Percentiles rank a stretch among this genome's conserved stretches.
Conservation (phyloP, 2,797 vertebrate species). For the Eleutherodactylus coqui region DNA sequence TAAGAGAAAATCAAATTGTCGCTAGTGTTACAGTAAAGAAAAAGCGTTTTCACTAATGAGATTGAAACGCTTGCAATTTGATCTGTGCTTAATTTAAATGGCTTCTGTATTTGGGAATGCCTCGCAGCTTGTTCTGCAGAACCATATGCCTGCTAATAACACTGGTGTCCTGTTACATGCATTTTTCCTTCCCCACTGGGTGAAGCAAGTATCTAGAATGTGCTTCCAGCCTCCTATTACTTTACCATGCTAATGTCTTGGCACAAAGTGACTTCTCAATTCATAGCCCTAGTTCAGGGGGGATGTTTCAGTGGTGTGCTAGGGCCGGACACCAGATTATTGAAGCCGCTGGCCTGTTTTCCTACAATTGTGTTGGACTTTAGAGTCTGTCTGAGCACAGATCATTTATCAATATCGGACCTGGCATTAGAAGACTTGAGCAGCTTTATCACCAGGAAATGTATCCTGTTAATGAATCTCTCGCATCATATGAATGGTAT, state of each 20-base stretch:
- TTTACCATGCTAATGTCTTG: not conserved
- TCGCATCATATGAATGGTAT: not conserved
- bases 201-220: not conserved
- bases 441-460: too few relatives aligned
- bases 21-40: not conserved
- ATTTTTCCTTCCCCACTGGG: not conserved
- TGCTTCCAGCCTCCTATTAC: not conserved
- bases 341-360: too few relatives aligned
- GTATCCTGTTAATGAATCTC: not conserved
- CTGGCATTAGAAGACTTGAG: too few relatives aligned
- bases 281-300: too few relatives aligned
- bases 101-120: slow-evolving; percentile 50
- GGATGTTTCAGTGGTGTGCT: too few relatives aligned
- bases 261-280: too few relatives aligned
- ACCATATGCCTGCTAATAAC: slow-evolving; percentile 19
- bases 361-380: too few relatives aligned
- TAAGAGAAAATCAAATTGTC: too few relatives aligned
- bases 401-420: too few relatives aligned
- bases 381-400: too few relatives aligned
- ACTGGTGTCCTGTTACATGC: slow-evolving; percentile 29
- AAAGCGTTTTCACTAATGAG: not conserved
- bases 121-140: slow-evolving; percentile 16
- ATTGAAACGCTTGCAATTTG: slow-evolving; percentile 27
- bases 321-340: too few relatives aligned
- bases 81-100: slow-evolving; percentile 19